phyloP scores from a whole-genome alignment of 2,888 invertebrate genomes.

The Macrosoma leucophasiata region DNA sequence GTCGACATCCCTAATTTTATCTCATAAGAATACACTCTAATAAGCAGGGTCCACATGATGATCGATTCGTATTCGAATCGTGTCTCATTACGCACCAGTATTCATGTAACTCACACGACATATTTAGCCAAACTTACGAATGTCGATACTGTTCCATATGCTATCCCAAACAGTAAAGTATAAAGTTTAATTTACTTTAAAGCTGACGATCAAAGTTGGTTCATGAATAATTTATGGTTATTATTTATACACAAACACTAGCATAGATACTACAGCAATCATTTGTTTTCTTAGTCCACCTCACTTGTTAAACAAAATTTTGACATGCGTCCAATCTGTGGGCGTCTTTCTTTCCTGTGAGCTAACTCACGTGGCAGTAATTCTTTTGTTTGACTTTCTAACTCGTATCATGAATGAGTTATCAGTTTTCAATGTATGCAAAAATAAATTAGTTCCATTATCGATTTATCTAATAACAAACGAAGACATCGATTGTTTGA shows the following conservation, averaged over 20 bases:
- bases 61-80: slow-evolving; percentile 40
- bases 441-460: no score
- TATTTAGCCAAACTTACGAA: no score
- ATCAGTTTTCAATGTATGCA: slow-evolving; percentile 28
- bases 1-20: slow-evolving; percentile 26
- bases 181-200: slow-evolving; percentile 14
- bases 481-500: no score
- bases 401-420: slow-evolving; percentile 43
- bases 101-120: slow-evolving; percentile 26
- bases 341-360: slow-evolving; percentile 50
- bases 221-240: slow-evolving; percentile 46
- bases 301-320: slow-evolving; percentile 55
- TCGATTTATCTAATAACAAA: no score
- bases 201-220: slow-evolving; percentile 12
- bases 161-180: slow-evolving; percentile 11
- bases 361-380: slow-evolving; percentile 41
- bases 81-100: slow-evolving; percentile 39
- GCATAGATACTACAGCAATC: slow-evolving; percentile 42
- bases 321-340: slow-evolving; percentile 42
- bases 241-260: slow-evolving; percentile 46
- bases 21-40: slow-evolving; percentile 33
- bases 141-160: no score
- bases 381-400: slow-evolving; percentile 50
- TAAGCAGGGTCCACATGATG: slow-evolving; percentile 34
- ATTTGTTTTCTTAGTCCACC: slow-evolving; percentile 51